Conservation (phyloP, 2,113 vertebrate genomes). For the Meriones unguiculatus region DNA sequence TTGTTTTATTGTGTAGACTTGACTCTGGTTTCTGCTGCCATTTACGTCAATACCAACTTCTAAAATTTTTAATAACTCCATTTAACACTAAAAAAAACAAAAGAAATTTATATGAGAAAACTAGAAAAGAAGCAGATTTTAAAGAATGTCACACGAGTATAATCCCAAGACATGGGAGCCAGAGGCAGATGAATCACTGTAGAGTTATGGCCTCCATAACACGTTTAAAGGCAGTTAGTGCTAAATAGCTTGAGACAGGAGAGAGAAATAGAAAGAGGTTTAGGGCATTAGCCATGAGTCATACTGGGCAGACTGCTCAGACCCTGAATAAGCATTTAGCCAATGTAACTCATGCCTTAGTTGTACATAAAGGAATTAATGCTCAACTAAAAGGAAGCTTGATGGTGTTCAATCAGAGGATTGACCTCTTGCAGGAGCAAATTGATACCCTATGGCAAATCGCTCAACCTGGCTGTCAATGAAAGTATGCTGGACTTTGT, state of each 20-base stretch:
- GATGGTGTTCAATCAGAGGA: too few species aligned
- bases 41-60: neutral
- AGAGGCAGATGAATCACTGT: too few species aligned
- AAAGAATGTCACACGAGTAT: neutral
- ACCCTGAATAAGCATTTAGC: too few species aligned
- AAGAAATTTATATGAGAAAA: neutral
- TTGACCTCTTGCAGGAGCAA: too few species aligned
- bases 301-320: too few species aligned
- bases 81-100: neutral
- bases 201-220: neutral
- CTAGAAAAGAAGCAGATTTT: neutral
- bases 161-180: neutral
- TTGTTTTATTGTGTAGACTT: neutral
- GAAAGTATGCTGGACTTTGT: too few species aligned
- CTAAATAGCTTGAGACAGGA: neutral
- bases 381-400: too few species aligned
- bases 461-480: too few species aligned
- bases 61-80: slow-evolving; percentile 21
- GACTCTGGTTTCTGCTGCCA: neutral
- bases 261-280: neutral
- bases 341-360: too few species aligned
- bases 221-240: neutral
- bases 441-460: too few species aligned
- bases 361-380: too few species aligned
- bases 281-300: too few species aligned